A percentile compares a stretch with the other conserved stretches of the same genome.
Evolutionary conservation across 2,797 vertebrate species (phyloP).

Genomic region (Austrolebias charrua): DNA sequence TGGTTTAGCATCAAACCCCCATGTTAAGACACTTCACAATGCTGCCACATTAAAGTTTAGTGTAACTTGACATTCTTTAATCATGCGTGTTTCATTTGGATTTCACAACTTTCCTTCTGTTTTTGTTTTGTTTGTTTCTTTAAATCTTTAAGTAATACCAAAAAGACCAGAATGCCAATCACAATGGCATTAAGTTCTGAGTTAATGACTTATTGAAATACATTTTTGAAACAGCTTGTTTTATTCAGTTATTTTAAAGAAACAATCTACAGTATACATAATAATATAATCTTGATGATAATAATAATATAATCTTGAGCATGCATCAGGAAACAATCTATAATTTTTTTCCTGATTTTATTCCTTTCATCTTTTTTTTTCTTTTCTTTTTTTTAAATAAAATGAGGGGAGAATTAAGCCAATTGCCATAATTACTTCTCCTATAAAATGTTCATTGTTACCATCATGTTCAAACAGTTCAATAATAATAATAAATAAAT

Average conservation of each 20-base stretch:
- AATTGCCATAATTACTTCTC: neutral
- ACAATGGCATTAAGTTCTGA: neutral
- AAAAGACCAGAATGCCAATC: neutral
- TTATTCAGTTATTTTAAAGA: too few species aligned
- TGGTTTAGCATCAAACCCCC: too few species aligned
- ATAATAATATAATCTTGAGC: too few species aligned
- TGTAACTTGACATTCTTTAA: neutral
- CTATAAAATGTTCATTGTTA: slow-evolving; percentile 2
- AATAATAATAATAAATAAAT: too few species aligned
- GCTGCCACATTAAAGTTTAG: neutral
- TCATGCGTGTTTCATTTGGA: neutral
- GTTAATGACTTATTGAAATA: slow-evolving; percentile 1
- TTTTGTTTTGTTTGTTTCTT: neutral
- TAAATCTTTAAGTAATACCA: neutral
- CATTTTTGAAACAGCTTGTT: neutral
- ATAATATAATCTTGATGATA: too few species aligned
- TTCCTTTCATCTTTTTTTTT: too few species aligned
- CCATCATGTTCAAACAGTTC: neutral
- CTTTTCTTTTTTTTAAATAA: neutral
- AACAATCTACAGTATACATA: too few species aligned
- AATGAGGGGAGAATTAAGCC: neutral
- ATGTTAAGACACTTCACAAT: neutral
- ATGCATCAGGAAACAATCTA: too few species aligned
- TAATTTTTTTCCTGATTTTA: too few species aligned
- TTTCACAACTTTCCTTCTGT: neutral